Conservation (phyloP, 2,113 vertebrate genomes). For the Crotalus viridis region DNA sequence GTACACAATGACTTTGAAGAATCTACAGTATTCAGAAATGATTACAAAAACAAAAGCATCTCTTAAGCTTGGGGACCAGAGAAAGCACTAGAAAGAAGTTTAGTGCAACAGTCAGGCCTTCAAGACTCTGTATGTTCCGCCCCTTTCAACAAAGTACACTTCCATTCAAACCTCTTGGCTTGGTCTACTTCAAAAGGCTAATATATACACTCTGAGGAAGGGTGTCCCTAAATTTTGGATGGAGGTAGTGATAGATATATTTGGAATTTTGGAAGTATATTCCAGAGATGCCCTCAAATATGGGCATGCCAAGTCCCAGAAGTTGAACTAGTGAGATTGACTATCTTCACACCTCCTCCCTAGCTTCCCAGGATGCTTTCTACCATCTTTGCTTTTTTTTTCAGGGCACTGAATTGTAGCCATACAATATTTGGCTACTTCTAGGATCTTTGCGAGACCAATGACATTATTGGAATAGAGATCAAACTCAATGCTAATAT, state of each 20-base stretch:
- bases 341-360: background rate
- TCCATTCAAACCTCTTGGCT: background rate
- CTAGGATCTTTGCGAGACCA: background rate
- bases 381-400: background rate
- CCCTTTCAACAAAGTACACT: no score
- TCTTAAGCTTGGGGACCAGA: background rate
- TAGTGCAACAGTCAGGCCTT: background rate
- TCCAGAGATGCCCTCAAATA: background rate
- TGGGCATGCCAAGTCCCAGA: background rate
- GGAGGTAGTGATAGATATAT: background rate
- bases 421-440: background rate
- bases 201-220: background rate
- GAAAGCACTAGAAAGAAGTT: background rate
- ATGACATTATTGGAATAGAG: background rate
- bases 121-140: background rate
- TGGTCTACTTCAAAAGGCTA: background rate
- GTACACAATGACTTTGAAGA: background rate
- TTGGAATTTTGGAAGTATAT: background rate
- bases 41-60: background rate
- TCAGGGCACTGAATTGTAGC: background rate
- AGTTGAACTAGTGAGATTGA: background rate
- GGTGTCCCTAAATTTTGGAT: background rate
- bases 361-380: background rate
- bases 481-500: background rate
- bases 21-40: background rate